These are phyloP conservation scores for Seira musarum DNA, from an alignment of 2,888 invertebrate genomes.

Conservation along the genomic window DNA sequence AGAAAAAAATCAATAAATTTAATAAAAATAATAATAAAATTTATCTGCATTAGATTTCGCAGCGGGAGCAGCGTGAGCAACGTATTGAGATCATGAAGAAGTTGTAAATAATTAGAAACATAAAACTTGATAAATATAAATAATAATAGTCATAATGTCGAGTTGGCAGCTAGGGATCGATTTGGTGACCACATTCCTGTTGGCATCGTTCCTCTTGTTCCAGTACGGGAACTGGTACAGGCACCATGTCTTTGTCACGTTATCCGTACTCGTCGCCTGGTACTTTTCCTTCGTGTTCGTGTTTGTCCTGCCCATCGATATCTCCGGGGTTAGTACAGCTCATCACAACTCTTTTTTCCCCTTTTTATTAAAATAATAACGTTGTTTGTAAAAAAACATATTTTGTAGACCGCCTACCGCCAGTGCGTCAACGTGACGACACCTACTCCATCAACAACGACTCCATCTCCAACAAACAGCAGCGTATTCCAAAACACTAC, in stretches of 20 bases:
- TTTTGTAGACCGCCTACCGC: slow-evolving; percentile 93
- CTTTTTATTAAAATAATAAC: slow-evolving; percentile 62
- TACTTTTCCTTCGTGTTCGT: slow-evolving; percentile 99
- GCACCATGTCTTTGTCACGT: slow-evolving; percentile 93
- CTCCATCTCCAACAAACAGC: slow-evolving; percentile 25
- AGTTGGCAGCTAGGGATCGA: slow-evolving; percentile 85
- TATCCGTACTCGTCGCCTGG: slow-evolving; percentile 97
- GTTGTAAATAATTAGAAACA: too few relatives aligned
- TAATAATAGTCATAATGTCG: slow-evolving; percentile 78
- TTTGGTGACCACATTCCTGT: slow-evolving; percentile 82
- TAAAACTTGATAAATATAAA: slow-evolving; percentile 41
- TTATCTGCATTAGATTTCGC: too few relatives aligned
- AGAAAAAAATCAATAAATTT: too few relatives aligned
- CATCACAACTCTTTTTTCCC: background rate
- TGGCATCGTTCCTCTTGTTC: slow-evolving; percentile 86
- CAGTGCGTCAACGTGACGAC: slow-evolving; percentile 78
- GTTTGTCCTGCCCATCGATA: slow-evolving; percentile 96
- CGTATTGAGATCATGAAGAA: too few relatives aligned
- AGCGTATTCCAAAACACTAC: slow-evolving; percentile 11
- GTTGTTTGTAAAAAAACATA: slow-evolving; percentile 37
- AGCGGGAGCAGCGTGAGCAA: too few relatives aligned
- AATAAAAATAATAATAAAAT: too few relatives aligned
- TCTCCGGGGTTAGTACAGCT: slow-evolving; percentile 89
- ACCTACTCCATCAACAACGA: background rate
- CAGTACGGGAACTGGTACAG: slow-evolving; percentile 95